Percentiles rank a stretch among this genome's conserved stretches.
Conservation (phyloP, 2,797 vertebrate genomes). For the Acridotheres tristis region DNA sequence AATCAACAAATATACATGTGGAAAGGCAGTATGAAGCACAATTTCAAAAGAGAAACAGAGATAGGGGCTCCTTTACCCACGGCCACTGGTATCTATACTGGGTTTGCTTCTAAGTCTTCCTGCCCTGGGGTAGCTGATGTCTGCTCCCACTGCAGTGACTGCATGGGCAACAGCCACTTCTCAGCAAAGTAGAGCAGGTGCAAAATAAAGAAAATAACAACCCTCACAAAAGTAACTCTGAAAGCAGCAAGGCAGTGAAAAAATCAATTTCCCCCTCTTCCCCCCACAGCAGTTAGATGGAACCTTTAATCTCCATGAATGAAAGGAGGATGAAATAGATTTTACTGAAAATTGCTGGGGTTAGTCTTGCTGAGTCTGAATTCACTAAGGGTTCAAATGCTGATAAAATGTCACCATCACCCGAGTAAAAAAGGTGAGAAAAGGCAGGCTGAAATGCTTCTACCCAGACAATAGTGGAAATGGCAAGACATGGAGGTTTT, state of each 20-base stretch:
- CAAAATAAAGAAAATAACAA: not conserved
- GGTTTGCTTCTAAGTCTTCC: not conserved
- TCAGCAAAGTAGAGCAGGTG: not conserved
- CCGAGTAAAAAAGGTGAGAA: not conserved
- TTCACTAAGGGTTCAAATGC: not conserved
- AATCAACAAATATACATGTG: not conserved
- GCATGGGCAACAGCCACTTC: not conserved
- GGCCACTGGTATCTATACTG: no score
- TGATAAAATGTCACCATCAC: not conserved
- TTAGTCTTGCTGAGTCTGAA: not conserved
- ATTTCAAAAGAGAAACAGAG: not conserved
- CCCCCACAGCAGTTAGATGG: not conserved
- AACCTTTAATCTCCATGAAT: not conserved
- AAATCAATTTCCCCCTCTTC: not conserved
- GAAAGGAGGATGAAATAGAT: not conserved
- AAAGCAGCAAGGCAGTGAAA: not conserved
- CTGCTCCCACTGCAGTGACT: not conserved
- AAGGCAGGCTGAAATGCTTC: not conserved
- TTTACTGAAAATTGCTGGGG: not conserved
- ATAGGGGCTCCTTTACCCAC: not conserved
- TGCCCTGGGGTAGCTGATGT: fast-evolving
- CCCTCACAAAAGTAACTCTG: not conserved
- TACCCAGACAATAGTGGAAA: not conserved
- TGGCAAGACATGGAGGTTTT: not conserved
- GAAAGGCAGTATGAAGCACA: not conserved